phyloP scores from a whole-genome alignment of 2,888 invertebrate genomes.

The Dynastes grantii region DNA sequence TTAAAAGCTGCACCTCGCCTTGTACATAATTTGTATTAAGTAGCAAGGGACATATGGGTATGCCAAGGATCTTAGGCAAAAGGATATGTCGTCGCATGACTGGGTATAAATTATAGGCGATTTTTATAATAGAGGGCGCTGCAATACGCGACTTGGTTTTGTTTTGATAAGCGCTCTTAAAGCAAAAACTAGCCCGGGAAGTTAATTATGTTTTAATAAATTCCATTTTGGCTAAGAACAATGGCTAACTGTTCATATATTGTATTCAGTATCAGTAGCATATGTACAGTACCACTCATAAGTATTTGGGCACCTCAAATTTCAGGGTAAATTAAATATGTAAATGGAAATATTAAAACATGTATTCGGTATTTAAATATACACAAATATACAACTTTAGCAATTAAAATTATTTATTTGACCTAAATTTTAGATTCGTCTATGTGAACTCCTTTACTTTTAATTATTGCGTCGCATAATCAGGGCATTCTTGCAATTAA shows the following conservation, averaged over 20 bases:
- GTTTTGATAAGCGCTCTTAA: constrained; percentile 19
- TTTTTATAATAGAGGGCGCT: constrained; percentile 45
- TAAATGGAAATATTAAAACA: no score
- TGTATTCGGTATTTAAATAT: no score
- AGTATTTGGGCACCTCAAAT: no score
- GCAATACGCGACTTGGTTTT: background rate
- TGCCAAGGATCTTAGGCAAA: constrained; percentile 45
- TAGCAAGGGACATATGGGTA: constrained; percentile 45
- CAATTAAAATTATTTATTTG: no score
- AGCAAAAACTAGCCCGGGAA: constrained; percentile 30
- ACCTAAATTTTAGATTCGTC: no score
- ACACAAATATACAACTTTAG: no score
- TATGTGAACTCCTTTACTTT: no score
- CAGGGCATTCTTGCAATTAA: no score
- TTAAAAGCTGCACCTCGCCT: constrained; percentile 44
- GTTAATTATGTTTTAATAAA: constrained; percentile 50
- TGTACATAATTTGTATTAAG: constrained; percentile 47
- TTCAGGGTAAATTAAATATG: no score
- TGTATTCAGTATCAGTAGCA: background rate
- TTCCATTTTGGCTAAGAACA: constrained; percentile 40
- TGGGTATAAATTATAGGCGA: constrained; percentile 48
- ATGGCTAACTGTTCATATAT: constrained; percentile 30
- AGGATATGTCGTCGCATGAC: constrained; percentile 46
- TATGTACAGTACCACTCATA: no score
- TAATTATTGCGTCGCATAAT: no score